Evolutionary conservation across 2,797 vertebrate species (phyloP).

Genomic region (Ctenopoma multispine): DNA sequence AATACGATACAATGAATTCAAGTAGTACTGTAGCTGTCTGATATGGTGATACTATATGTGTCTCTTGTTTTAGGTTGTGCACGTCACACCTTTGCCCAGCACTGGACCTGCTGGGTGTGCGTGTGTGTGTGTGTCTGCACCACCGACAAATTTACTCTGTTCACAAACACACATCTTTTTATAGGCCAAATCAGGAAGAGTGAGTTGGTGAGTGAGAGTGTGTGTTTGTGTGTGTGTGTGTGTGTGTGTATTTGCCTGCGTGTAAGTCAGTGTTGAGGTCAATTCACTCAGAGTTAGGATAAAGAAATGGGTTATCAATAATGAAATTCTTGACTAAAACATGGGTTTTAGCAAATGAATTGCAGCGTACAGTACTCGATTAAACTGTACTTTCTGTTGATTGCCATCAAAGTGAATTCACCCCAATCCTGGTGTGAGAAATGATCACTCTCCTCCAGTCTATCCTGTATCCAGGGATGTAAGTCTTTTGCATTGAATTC

Average conservation of each 20-base stretch:
- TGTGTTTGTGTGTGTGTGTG: slow-evolving; percentile 24
- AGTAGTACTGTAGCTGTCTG: slow-evolving; percentile 93
- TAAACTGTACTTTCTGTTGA: slow-evolving; percentile 42
- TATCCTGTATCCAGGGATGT: slow-evolving; percentile 81
- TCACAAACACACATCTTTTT: slow-evolving; percentile 92
- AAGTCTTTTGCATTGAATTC: slow-evolving; percentile 79
- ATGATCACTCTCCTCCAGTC: slow-evolving; percentile 77
- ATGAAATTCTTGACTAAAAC: slow-evolving; percentile 58
- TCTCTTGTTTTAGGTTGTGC: slow-evolving; percentile 89
- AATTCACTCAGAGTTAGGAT: slow-evolving; percentile 73
- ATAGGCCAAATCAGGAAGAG: slow-evolving; percentile 97
- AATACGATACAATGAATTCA: slow-evolving; percentile 84
- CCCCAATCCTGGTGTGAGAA: slow-evolving; percentile 74
- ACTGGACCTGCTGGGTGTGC: slow-evolving; percentile 83
- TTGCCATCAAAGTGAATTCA: slow-evolving; percentile 68
- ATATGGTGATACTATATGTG: slow-evolving; percentile 90
- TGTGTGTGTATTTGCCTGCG: slow-evolving; percentile 71
- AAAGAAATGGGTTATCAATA: slow-evolving; percentile 43
- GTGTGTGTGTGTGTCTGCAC: slow-evolving; percentile 82
- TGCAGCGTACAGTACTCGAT: slow-evolving; percentile 50
- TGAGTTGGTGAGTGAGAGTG: slow-evolving; percentile 43
- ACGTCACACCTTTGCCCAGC: slow-evolving; percentile 92
- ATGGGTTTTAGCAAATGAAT: slow-evolving; percentile 39
- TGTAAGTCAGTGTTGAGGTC: slow-evolving; percentile 79
- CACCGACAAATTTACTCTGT: slow-evolving; percentile 84